Base-by-base conservation (phyloP, 2,797 vertebrate species). In the Crocodylus rhombifer region DNA sequence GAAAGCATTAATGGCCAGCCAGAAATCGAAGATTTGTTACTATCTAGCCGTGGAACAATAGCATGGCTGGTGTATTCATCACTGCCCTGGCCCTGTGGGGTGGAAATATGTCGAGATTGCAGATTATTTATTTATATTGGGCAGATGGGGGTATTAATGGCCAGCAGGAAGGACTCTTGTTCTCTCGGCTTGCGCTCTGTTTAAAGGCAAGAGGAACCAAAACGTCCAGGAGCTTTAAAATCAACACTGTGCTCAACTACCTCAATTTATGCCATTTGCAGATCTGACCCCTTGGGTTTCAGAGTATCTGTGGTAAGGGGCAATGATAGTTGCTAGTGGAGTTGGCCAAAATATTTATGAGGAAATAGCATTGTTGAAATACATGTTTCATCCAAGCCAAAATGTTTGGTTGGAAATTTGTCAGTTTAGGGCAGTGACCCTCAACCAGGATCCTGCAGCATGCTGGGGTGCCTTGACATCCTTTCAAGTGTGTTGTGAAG, bases 1-100 rank as follows among this genome's bases (percentile, higher is more conserved):
- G 0, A 36, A 88, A 80, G 85, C 91, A 15, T 36, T 67, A 92
- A 61, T 5, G 1, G 80, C 26, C 92, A 11, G 91, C 60, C 87
- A 95, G 87, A 90, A 91, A 95, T 95, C 64, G 8, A 95, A 97
- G 93, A 73, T 86, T 86, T 92, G 93, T 92, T 95, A 94, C 95
- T 94, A 96, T 93, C 95, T 91, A 77, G 76, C n/a, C 0, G 69
- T 14, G 74, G 82, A 96, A 95, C 91, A 94, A 95, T 79, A 89
- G 83, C 84, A 77, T 71, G 71, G 80, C 88, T 61, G 78, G 87
- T 23, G 69, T 89, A 95, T 96, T 91, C 92, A 91, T 96, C 95
- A 95, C 84, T 1, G 1, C 65, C 77, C 51, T 1, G 0, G 84
- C 89, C 89, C 90, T 75, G 17, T 0, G 71, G 91, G 87, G 25